Evolutionary conservation across 2,797 vertebrate species (phyloP), one percentile per base, ranked within the genome.

Genomic region (Myotis myotis): DNA sequence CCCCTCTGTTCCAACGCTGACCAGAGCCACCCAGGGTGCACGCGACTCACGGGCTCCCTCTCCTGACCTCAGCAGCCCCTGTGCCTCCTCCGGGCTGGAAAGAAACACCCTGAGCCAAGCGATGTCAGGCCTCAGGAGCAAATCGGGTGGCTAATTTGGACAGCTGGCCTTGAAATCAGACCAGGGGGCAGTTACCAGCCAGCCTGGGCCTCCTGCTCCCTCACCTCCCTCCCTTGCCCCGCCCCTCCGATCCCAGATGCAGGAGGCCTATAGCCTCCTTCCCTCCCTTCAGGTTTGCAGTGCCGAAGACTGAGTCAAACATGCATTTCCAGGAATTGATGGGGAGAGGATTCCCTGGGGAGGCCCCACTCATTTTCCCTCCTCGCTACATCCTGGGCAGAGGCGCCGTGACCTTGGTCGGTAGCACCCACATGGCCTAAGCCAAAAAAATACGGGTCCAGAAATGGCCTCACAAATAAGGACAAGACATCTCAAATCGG

Each of bases 11-110:
- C 38, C 60, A n/a, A 64, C 19, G 15, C 28, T 6, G 33, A n/a
- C 0, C 0, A 33, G 33, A 62, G 74, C 25, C 47, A 30, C 16
- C 1, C 0, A 8, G 1, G 10, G 36, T 0, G 1, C 71, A 28
- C 1, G 0, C 30, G 60, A 95, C 80, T 94, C 94, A 51, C 57
- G 20, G 81, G 85, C 94, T 57, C 96, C 97, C 94, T 68, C 97
- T 96, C 28, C 89, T 0, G 94, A 85, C 72, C 55, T 0, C 38
- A 8, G 17, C 71, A 2, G 57, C 22, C 10, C 41, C 33, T 55
- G 36, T 44, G 5, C 49, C 80, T 74, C 11, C 0, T 13, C 38
- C 53, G 0, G 49, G 23, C 17, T 15, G 28, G 33, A 36, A 66
- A 80, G 78, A 49, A 38, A 47, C 57, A 17, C 60, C n/a, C 33